Conservation (phyloP, 2,113 vertebrate genomes). For the Chloropsis hardwickii region DNA sequence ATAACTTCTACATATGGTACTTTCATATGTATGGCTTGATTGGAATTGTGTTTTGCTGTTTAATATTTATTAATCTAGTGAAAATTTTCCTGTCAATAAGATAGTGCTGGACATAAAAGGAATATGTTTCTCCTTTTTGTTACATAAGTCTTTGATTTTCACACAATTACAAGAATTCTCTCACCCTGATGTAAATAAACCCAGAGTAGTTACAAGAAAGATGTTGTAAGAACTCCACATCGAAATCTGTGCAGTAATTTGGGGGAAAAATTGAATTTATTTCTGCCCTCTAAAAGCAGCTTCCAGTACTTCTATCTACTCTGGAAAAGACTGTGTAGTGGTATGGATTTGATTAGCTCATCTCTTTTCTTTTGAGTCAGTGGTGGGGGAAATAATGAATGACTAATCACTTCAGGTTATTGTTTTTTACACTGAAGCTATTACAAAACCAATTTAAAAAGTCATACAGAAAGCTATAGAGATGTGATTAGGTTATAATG, state of each 20-base stretch:
- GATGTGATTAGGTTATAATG: constrained; percentile 48
- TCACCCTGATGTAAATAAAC: neutral
- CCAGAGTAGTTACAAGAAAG: neutral
- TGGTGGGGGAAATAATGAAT: constrained; percentile 31
- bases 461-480: neutral
- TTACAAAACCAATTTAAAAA: constrained; percentile 49
- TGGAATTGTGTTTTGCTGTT: neutral
- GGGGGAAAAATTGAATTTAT: neutral
- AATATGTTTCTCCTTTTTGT: neutral
- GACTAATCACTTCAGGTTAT: constrained; percentile 44
- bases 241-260: neutral
- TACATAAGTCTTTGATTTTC: neutral
- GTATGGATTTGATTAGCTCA: constrained; percentile 10
- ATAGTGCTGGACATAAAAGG: neutral
- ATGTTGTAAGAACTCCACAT: neutral
- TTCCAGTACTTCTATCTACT: neutral
- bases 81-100: neutral
- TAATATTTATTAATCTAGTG: neutral
- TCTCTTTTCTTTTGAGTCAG: constrained; percentile 24
- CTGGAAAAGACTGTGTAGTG: neutral
- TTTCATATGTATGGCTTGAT: neutral
- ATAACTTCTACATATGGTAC: neutral
- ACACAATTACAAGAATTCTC: neutral
- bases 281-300: neutral
- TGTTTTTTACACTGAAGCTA: constrained; percentile 17